Base-by-base conservation (phyloP, 2,888 invertebrate species). In the Melieria crassipennis region DNA sequence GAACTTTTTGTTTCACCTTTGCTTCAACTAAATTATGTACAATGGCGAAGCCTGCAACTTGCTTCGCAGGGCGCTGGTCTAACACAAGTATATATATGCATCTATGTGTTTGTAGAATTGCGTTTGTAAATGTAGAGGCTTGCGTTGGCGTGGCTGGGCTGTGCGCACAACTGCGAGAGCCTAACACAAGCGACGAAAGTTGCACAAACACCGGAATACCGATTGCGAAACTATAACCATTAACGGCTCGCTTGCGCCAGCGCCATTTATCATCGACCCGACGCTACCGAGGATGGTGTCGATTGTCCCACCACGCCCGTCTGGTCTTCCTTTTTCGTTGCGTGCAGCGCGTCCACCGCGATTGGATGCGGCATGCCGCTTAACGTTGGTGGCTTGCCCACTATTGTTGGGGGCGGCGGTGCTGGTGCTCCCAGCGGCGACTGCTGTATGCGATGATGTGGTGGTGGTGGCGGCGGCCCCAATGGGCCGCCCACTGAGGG, bases 391-490 rank as follows among this genome's bases (percentile, higher is more conserved):
- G 76, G 70, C 64, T 13, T 50, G 13, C 70, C 70, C 56, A 66
- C 67, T 58, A 71, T 75, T 11, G 73, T 66, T 43, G 75, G 75
- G 16, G 73, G 74, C 69, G 73, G 70, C 58, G 74, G 74, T 63
- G 63, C 74, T 4, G 56, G 61, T 7, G 42, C 69, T 5, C 65
- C 7, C 13, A 63, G 60, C 16, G 72, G 70, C 16, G 72, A 67
- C 11, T 71, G 73, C 62, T 85, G 86, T 76, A 87, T 77, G 65
- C 87, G 84, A 76, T 87, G 85, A 78, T 86, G 87, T 6, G 81
- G 80, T 62, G 82, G 79, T 5, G 82, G 80, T 48, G 82, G 80
- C 42, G 79, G 79, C 65, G 84, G 83, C 42, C 84, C 83, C 6
- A 82, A 83, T 60, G 84, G 74, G 4, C 81, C 76, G 43, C 82